Evolutionary conservation across 2,113 vertebrate genomes (phyloP), one percentile per base, ranked within the genome.

Genomic region (Chaetodon auriga): DNA sequence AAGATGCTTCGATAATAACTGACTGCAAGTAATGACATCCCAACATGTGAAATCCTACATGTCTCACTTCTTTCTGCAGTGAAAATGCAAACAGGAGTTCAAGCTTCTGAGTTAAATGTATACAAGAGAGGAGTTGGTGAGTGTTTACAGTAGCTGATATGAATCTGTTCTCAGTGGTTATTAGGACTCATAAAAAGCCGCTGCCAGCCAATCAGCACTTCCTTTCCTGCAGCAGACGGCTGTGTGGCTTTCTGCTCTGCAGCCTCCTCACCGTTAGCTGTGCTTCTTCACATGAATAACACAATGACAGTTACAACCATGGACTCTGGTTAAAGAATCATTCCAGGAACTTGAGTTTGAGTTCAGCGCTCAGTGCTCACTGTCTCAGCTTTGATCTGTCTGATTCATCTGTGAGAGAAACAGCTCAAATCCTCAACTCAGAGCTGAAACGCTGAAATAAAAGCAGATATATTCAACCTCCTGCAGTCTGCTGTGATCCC

Each of bases 161-260:
- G 30, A 60, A 36, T 60, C 58, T 60, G 58, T 18, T 60, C 58
- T 60, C 58, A 60, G 58, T 19, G 58, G 58, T 60, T 60, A 60
- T 36, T 36, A 60, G 55, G 57, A 35, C 30, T 60, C 30, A 36
- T 36, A 35, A 60, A 23, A 57, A 57, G 25, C n/a, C 14, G 54
- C 18, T 25, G 11, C 2, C n/a, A 57, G 54, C n/a, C 3, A 23
- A 23, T 12, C 53, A 23, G 16, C 58, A 36, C 58, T 60, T 60
- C 58, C 58, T 35, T 58, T 60, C 30, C 58, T 60, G 58, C 58
- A 57, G 53, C 53, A n/a, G 53, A 55, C 53, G 53, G 58, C 58
- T 60, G 58, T 36, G 58, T 60, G 58, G 58, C 7, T 60, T 60
- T 60, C 58, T 36, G 30, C 58, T 60, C 58, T 35, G 58, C 58